phyloP scores from a whole-genome alignment of 2,888 invertebrate species.

The Rapana venosa region DNA sequence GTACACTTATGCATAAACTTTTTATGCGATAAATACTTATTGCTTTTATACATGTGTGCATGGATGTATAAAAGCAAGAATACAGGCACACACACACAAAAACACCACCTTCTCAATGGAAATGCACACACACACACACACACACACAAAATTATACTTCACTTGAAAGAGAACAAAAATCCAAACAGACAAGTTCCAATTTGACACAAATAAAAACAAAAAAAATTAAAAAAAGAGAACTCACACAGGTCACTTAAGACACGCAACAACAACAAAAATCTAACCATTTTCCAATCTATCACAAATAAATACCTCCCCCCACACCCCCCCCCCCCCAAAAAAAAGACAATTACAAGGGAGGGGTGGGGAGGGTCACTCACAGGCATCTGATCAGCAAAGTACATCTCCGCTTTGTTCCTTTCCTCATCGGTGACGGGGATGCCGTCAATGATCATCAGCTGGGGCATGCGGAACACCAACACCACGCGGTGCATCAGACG shows the following conservation, averaged over 20 bases:
- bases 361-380: slow-evolving; percentile 24
- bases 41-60: too few relatives aligned
- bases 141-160: not conserved
- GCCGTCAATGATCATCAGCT: slow-evolving; percentile 76
- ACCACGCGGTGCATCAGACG: slow-evolving; percentile 76
- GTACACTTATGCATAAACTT: not conserved
- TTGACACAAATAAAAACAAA: too few relatives aligned
- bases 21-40: too few relatives aligned
- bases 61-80: not conserved
- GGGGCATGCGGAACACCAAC: slow-evolving; percentile 74
- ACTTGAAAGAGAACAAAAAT: not conserved
- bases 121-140: slow-evolving; percentile 19
- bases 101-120: too few relatives aligned
- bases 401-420: slow-evolving; percentile 75
- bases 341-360: not conserved
- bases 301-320: too few relatives aligned
- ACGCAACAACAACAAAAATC: too few relatives aligned
- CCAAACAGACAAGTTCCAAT: not conserved
- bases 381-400: slow-evolving; percentile 73
- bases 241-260: too few relatives aligned
- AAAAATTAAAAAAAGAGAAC: too few relatives aligned
- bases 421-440: slow-evolving; percentile 77
- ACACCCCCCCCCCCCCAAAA: too few relatives aligned
- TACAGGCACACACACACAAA: too few relatives aligned
- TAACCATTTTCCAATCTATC: too few relatives aligned